A percentile compares a stretch with the other conserved stretches of the same genome.
Conservation (phyloP, 2,113 vertebrate genomes). For the Tychaedon coryphoeus region DNA sequence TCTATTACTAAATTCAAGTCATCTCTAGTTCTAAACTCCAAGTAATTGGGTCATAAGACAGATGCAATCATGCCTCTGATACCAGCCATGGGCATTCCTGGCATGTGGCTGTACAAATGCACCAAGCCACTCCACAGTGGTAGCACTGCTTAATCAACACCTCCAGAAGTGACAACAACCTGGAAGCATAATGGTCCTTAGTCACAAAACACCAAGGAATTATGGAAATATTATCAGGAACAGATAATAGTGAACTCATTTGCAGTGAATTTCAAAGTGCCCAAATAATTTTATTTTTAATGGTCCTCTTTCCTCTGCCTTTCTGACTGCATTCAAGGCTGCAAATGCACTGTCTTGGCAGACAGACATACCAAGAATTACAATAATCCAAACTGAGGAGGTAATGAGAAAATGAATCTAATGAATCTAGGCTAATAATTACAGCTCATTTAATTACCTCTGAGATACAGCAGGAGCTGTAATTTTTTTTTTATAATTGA, state of each 20-base stretch:
- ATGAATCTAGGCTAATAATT: conserved; percentile 65
- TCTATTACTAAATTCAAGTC: background rate
- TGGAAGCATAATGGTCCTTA: background rate
- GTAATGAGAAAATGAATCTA: conserved; percentile 50
- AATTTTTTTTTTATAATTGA: conserved; percentile 62
- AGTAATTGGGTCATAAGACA: background rate
- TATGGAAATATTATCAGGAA: background rate
- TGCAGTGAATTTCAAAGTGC: background rate
- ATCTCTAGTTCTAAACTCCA: background rate
- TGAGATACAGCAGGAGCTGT: conserved; percentile 56
- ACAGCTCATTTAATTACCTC: conserved; percentile 52
- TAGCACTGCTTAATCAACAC: background rate
- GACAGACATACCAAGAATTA: conserved; percentile 26
- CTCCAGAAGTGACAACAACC: background rate
- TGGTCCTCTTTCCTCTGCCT: background rate
- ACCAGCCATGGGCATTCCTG: background rate
- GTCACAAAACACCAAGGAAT: background rate
- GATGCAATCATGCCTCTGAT: background rate
- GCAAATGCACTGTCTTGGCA: background rate
- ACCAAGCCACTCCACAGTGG: background rate
- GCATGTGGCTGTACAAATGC: background rate
- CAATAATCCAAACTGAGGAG: conserved; percentile 41
- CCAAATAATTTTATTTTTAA: conserved; percentile 5
- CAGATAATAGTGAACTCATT: background rate
- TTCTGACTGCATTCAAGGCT: background rate